Conservation (phyloP, 64 coral and sea anemone species). For the Pachyseris speciosa region DNA sequence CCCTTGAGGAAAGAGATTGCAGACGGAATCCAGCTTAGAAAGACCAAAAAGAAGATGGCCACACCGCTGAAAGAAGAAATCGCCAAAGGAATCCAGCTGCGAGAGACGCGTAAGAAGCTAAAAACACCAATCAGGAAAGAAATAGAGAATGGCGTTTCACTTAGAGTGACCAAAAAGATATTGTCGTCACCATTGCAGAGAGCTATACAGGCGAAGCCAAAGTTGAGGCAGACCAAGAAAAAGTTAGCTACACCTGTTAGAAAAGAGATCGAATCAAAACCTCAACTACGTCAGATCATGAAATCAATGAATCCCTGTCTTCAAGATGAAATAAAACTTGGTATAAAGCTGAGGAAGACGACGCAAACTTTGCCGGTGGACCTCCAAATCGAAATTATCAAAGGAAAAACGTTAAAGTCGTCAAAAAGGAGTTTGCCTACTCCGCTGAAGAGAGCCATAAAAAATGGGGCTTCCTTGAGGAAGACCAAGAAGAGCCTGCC, state of each 20-base stretch:
- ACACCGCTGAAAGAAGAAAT: slow-evolving; percentile 76
- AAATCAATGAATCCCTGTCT: slow-evolving; percentile 62
- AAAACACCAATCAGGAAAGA: slow-evolving; percentile 79
- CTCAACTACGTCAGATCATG: slow-evolving; percentile 70
- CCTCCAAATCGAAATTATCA: slow-evolving; percentile 80
- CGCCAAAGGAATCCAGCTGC: slow-evolving; percentile 26
- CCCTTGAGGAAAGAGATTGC: slow-evolving; percentile 73
- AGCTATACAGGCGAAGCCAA: slow-evolving; percentile 67
- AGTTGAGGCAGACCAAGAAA: slow-evolving; percentile 74
- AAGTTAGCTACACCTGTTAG: slow-evolving; percentile 61
- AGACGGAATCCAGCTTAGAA: slow-evolving; percentile 43
- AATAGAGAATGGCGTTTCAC: slow-evolving; percentile 46
- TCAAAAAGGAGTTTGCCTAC: slow-evolving; percentile 72
- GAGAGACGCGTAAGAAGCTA: slow-evolving; percentile 58
- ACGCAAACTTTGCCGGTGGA: slow-evolving; percentile 68
- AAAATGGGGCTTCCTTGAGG: slow-evolving; percentile 51
- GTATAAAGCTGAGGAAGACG: slow-evolving; percentile 56
- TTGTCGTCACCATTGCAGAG: slow-evolving; percentile 66
- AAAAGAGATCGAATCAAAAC: slow-evolving; percentile 61
- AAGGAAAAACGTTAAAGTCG: slow-evolving; percentile 76
- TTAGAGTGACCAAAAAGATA: slow-evolving; percentile 68
- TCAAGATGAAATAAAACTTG: slow-evolving; percentile 77
- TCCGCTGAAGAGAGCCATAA: slow-evolving; percentile 51
- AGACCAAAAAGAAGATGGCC: slow-evolving; percentile 78
- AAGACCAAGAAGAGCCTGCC: slow-evolving; percentile 76